Evolutionary conservation across 2,113 vertebrate species (phyloP).

Genomic region (Helogale parvula): DNA sequence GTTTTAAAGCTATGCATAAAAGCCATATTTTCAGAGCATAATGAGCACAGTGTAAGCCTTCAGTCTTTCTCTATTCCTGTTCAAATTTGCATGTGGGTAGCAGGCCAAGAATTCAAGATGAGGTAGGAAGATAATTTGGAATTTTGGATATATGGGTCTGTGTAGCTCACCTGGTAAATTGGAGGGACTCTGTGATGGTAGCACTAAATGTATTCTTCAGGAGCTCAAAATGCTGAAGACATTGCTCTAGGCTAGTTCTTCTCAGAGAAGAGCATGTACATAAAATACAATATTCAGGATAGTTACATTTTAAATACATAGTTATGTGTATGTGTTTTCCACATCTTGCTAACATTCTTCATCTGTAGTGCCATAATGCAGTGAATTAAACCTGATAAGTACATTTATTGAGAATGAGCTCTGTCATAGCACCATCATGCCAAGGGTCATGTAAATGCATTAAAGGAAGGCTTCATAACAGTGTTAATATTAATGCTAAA

Average conservation of each 20-base stretch:
- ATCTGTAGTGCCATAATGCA: not conserved
- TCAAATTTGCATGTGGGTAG: not conserved
- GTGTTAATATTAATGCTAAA: not conserved
- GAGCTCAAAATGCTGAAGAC: not conserved
- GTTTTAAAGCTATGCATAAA: not conserved
- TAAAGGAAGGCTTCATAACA: not conserved
- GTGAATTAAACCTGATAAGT: not conserved
- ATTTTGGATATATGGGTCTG: not conserved
- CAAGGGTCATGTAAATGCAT: not conserved
- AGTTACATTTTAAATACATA: not conserved
- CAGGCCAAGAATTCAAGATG: not conserved
- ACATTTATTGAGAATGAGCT: not conserved
- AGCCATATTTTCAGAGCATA: not conserved
- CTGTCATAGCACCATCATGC: not conserved
- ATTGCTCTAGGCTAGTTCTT: not conserved
- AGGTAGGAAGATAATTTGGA: not conserved
- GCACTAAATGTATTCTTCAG: not conserved
- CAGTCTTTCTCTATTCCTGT: not conserved
- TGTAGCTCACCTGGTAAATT: not conserved
- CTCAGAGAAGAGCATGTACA: not conserved
- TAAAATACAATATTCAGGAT: not conserved
- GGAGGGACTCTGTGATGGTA: not conserved
- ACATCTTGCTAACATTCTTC: not conserved
- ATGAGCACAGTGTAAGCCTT: not conserved
- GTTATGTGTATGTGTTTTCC: not conserved